Base-by-base conservation (phyloP, 2,888 invertebrate genomes). In the Spisula solida region DNA sequence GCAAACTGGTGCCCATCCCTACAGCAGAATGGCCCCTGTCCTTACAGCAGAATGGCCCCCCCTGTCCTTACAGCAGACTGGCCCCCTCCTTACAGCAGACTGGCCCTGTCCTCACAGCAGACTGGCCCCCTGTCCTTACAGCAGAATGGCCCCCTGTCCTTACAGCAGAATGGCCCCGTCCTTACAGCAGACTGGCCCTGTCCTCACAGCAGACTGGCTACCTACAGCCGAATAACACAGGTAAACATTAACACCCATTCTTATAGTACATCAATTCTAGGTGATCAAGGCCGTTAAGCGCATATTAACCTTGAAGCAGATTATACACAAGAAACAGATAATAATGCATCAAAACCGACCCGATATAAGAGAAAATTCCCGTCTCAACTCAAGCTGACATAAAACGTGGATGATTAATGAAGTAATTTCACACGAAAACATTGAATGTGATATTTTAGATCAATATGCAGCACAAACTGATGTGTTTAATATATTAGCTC, bases 281-380 rank as follows among this genome's bases (percentile, higher is more conserved):
- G 75, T 75, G 75, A 75, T n/a, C n/a, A n/a, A 75, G 75, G 75
- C 75, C 75, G 25, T 31, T 12, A 29, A 31, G 14, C 29, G 31
- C 25, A 18, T 29, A 31, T 16, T 75, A 75, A 75, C 75, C 75
- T 75, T 75, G 75, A 75, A 75, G 75, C 75, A 16, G 34, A 75
- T n/a, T 4, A 75, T 34, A 75, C n/a, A 31, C 31, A 31, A 75
- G 18, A n/a, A 16, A 34, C 34, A 75, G 31, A 18, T 34, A 25
- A 75, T 16, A 75, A 75, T 75, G 34, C 75, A 34, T 75, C 34
- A 31, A 31, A 75, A 34, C 31, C 31, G 4, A 5, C 41, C 8
- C 41, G 41, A 41, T 41, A 5, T 8, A 41, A 41, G 41, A 5
- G 2, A 41, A 8, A 41, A 41, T 5, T 5, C 2, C 41, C 41